phyloP scores from a whole-genome alignment of 2,888 invertebrate genomes.

The Pseudanteris insignis region DNA sequence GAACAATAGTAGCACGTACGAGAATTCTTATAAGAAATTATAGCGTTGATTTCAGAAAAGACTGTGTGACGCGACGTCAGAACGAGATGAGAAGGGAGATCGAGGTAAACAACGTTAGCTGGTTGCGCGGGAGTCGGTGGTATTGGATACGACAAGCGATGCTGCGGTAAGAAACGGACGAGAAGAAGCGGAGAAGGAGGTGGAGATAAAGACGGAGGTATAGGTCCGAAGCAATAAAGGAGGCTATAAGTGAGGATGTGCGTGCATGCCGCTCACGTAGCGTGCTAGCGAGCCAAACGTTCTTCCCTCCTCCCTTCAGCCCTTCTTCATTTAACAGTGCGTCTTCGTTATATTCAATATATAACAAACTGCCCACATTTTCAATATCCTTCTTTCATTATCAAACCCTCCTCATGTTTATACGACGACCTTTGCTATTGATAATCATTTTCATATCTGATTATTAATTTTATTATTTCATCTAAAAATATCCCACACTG shows the following conservation, averaged over 20 bases:
- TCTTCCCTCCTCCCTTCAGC: slow-evolving; percentile 39
- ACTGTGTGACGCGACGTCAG: slow-evolving; percentile 10
- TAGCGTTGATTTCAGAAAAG: too few species aligned
- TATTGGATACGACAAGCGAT: slow-evolving; percentile 31
- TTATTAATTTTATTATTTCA: too few species aligned
- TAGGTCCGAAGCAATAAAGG: slow-evolving; percentile 29
- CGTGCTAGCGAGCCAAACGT: slow-evolving; percentile 51
- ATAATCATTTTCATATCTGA: too few species aligned
- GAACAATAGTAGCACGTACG: too few species aligned
- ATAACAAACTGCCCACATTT: too few species aligned
- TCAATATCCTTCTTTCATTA: slow-evolving; percentile 1
- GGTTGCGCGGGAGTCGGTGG: slow-evolving; percentile 40
- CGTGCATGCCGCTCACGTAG: slow-evolving; percentile 65
- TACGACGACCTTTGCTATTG: too few species aligned
- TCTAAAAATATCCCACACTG: too few species aligned
- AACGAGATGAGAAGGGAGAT: not conserved
- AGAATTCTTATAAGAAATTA: too few species aligned
- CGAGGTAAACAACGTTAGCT: slow-evolving; percentile 9
- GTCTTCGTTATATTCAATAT: slow-evolving; percentile 16
- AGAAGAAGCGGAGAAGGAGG: slow-evolving; percentile 20
- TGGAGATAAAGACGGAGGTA: slow-evolving; percentile 41
- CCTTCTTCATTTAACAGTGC: slow-evolving; percentile 27
- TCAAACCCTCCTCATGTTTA: too few species aligned
- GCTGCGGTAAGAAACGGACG: slow-evolving; percentile 33
- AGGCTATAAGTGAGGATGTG: slow-evolving; percentile 51